Evolutionary conservation across 1,140 invertebrate species (phyloP).

Genomic region (Harlomillsia oculata): DNA sequence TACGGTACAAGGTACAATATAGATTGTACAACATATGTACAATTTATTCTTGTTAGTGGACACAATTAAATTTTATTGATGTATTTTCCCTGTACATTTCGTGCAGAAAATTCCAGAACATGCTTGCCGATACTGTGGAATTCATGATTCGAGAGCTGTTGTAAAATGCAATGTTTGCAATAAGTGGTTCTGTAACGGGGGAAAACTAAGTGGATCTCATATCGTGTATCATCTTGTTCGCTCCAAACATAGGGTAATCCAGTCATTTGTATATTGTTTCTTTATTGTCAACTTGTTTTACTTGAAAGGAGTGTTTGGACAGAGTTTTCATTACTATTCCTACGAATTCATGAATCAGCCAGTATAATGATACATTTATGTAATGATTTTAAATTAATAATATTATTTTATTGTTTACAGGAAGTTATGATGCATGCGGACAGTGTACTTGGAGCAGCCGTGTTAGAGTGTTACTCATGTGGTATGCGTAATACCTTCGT

Average conservation of each 20-base stretch:
- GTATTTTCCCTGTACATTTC: conserved; percentile 10
- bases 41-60: too few species aligned
- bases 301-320: background rate
- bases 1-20: too few species aligned
- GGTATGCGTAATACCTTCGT: conserved; percentile 96
- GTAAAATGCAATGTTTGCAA: conserved; percentile 97
- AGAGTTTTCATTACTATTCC: background rate
- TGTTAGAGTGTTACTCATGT: conserved; percentile 97
- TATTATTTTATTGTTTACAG: conserved; percentile 35
- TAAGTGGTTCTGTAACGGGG: conserved; percentile 99
- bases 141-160: conserved; percentile 94
- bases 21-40: too few species aligned
- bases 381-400: background rate
- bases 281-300: background rate
- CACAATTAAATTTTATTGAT: conserved; percentile 6
- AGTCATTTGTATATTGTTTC: background rate
- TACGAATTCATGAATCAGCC: background rate
- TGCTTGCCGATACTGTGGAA: conserved; percentile 97
- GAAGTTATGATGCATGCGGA: conserved; percentile 97
- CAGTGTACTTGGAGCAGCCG: conserved; percentile 92
- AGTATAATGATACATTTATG: background rate
- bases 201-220: conserved; percentile 95
- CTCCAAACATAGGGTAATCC: conserved; percentile 85
- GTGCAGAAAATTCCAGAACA: conserved; percentile 74
- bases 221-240: conserved; percentile 97